phyloP scores from a whole-genome alignment of 2,113 vertebrate genomes.

The Oncorhynchus keta region DNA sequence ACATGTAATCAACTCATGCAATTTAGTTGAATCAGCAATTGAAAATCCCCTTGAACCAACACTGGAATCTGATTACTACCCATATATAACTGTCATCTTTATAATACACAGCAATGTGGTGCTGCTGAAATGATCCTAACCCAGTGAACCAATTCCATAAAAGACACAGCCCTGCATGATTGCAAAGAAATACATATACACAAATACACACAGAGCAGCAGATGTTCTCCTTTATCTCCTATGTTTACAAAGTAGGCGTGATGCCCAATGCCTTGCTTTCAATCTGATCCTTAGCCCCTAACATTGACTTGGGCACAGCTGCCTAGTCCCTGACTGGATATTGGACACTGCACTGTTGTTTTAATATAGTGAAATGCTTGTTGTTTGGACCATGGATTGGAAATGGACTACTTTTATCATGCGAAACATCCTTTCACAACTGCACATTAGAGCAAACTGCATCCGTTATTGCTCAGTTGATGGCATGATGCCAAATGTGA shows the following conservation, averaged over 20 bases:
- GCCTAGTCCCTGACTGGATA: not conserved
- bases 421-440: too few species aligned
- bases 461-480: too few species aligned
- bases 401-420: too few species aligned
- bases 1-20: not conserved
- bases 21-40: not conserved
- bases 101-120: too few species aligned
- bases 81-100: not conserved
- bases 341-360: not conserved
- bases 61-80: too few species aligned
- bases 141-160: not conserved
- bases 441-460: too few species aligned
- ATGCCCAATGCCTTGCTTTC: not conserved
- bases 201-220: slow-evolving; percentile 1
- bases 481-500: too few species aligned
- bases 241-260: not conserved
- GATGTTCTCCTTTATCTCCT: slow-evolving; percentile 7
- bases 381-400: too few species aligned
- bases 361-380: too few species aligned
- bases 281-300: not conserved
- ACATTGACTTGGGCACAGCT: not conserved
- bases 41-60: too few species aligned
- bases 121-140: too few species aligned
- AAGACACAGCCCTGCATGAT: not conserved
- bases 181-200: not conserved